phyloP scores from a whole-genome alignment of 1,140 invertebrate species.

The Amphibalanus amphitrite region DNA sequence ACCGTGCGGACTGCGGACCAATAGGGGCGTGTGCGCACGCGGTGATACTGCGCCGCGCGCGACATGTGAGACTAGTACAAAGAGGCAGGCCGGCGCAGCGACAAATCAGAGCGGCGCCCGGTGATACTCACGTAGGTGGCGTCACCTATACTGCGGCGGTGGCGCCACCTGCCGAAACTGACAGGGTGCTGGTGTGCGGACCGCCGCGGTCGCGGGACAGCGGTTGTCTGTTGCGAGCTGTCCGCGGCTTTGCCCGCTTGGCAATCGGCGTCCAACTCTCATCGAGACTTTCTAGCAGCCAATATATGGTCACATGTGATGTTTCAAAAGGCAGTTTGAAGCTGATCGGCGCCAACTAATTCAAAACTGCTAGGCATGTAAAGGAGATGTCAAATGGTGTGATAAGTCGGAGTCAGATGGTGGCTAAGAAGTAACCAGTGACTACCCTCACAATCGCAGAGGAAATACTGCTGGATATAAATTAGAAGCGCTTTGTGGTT shows the following conservation, averaged over 20 bases:
- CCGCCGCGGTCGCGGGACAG: background rate
- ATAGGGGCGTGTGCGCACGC: background rate
- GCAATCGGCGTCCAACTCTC: background rate
- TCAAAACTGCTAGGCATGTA: no score
- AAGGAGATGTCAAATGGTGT: no score
- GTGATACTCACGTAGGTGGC: background rate
- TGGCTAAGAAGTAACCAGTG: no score
- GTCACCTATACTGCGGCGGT: no score
- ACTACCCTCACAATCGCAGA: no score
- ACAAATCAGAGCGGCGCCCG: background rate
- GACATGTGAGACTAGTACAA: background rate
- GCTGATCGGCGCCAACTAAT: no score
- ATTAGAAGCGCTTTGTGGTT: no score
- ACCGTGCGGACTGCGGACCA: background rate
- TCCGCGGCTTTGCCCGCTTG: background rate
- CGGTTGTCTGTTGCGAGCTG: background rate
- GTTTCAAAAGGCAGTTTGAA: background rate
- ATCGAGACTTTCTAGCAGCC: background rate
- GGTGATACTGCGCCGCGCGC: background rate
- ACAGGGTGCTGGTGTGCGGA: background rate
- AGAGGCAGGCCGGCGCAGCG: background rate
- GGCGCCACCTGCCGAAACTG: no score
- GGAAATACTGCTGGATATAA: no score
- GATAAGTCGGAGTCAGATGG: no score
- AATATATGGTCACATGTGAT: background rate